A percentile compares a stretch with the other conserved stretches of the same genome.
Conservation (phyloP, 2,888 invertebrate genomes). For the Parthenolecanium corni region DNA sequence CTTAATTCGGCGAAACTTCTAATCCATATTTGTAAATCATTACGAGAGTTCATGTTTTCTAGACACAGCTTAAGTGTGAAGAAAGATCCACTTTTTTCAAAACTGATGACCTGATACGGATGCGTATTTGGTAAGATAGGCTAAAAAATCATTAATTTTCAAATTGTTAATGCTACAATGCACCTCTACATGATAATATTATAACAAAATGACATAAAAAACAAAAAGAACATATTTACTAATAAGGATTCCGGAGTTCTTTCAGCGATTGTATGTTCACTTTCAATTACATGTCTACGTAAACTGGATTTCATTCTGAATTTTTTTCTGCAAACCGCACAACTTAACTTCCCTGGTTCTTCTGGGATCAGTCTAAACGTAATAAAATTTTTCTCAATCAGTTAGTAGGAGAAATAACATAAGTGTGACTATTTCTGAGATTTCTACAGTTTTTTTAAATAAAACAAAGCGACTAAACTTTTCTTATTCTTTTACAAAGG, state of each 20-base stretch:
- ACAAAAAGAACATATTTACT: not conserved
- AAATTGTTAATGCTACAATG: not conserved
- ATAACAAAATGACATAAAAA: no score
- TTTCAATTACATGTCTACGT: not conserved
- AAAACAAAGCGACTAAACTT: no score
- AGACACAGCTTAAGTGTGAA: not conserved
- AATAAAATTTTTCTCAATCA: no score
- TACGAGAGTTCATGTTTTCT: not conserved
- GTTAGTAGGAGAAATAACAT: no score
- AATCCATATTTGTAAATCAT: not conserved
- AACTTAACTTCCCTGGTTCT: not conserved
- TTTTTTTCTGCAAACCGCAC: not conserved
- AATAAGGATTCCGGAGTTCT: not conserved
- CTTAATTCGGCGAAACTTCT: not conserved
- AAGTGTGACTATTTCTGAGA: no score
- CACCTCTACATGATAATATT: not conserved
- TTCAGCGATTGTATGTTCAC: not conserved
- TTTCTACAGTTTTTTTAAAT: no score
- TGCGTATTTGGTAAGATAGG: not conserved
- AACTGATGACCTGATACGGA: not conserved
- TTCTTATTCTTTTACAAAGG: no score
- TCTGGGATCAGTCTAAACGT: not conserved
- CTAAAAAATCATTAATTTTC: not conserved
- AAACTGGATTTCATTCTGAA: not conserved
- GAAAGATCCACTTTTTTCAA: not conserved